Percentiles rank a stretch among this genome's conserved stretches.
Evolutionary conservation across 1,140 invertebrate species (phyloP).

Genomic region (Eueides isabella): DNA sequence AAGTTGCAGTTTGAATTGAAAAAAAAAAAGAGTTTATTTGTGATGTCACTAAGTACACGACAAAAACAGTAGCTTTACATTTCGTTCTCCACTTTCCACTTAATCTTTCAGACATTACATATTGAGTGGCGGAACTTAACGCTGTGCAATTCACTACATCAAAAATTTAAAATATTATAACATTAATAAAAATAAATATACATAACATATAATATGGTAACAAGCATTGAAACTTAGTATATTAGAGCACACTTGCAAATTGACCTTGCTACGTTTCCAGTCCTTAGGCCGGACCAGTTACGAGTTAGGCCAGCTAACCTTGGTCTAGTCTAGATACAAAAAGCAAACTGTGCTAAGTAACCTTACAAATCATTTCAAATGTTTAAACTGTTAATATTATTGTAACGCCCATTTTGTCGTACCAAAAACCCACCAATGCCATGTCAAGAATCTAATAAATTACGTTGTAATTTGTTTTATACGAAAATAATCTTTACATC

Average conservation of each 20-base stretch:
- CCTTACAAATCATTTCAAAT: slow-evolving; percentile 63
- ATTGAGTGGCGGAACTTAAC: too few species aligned
- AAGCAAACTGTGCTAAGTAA: slow-evolving; percentile 39
- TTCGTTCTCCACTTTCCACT: too few species aligned
- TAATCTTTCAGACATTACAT: too few species aligned
- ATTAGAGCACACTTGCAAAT: slow-evolving; percentile 11
- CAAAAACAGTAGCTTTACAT: too few species aligned
- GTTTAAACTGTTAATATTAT: slow-evolving; percentile 53
- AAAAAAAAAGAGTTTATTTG: too few species aligned
- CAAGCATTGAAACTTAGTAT: not conserved
- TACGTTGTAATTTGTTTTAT: slow-evolving; percentile 44
- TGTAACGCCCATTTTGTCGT: slow-evolving; percentile 74
- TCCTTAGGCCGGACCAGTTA: not conserved
- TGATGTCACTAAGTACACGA: too few species aligned
- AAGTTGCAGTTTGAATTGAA: too few species aligned
- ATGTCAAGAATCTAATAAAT: slow-evolving; percentile 55
- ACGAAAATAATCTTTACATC: slow-evolving; percentile 38
- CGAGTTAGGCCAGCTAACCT: slow-evolving; percentile 33
- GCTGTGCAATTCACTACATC: too few species aligned
- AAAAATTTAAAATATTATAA: too few species aligned
- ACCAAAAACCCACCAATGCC: slow-evolving; percentile 76
- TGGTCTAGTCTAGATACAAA: slow-evolving; percentile 42
- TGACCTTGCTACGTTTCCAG: slow-evolving; percentile 18
- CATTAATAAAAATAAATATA: not conserved
- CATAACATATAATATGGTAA: not conserved